These are phyloP conservation scores for Fregetta grallaria DNA, from an alignment of 2,113 vertebrate genomes.

Conservation along the genomic window DNA sequence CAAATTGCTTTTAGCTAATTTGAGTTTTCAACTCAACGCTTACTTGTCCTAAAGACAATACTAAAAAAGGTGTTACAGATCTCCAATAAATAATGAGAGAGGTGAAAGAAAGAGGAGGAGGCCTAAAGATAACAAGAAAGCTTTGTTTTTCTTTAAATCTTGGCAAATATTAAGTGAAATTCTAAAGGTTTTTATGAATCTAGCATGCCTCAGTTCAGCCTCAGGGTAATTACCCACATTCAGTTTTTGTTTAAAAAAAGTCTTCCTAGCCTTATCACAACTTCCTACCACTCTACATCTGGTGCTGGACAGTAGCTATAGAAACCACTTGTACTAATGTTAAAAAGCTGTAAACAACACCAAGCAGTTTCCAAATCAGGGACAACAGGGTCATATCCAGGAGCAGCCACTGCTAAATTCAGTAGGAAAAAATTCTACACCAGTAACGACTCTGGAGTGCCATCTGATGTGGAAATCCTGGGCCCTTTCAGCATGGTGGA, in stretches of 20 bases:
- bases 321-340: slow-evolving; percentile 65
- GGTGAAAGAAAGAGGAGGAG: background rate
- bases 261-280: slow-evolving; percentile 61
- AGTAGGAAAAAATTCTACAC: background rate
- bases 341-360: slow-evolving; percentile 68
- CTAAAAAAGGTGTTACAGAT: background rate
- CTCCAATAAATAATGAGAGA: background rate
- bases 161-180: background rate
- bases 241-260: slow-evolving; percentile 62
- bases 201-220: slow-evolving; percentile 33
- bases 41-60: background rate
- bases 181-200: background rate
- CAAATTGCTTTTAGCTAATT: background rate
- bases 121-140: background rate
- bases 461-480: background rate
- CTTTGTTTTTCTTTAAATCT: background rate
- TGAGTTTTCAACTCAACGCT: background rate
- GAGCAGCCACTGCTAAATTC: slow-evolving; percentile 9
- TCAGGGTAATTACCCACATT: slow-evolving; percentile 59
- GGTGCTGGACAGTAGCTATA: slow-evolving; percentile 68
- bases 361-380: slow-evolving; percentile 43
- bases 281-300: slow-evolving; percentile 62
- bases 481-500: background rate
- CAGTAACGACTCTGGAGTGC: background rate
- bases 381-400: slow-evolving; percentile 51